Evolutionary conservation across 1,140 invertebrate genomes (phyloP).

Genomic region (Drosophila takahashii): DNA sequence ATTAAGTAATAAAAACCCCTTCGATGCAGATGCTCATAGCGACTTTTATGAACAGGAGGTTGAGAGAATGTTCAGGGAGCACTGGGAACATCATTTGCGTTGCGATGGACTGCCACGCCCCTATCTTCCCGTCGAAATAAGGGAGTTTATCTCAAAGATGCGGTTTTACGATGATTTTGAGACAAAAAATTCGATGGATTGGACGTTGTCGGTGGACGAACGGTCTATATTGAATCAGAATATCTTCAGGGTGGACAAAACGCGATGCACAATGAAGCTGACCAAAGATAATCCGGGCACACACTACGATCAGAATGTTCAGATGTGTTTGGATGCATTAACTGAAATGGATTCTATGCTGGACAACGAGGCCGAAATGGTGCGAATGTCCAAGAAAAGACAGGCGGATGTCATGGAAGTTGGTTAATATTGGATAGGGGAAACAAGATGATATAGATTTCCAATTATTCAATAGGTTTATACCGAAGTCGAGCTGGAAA

Average conservation of each 20-base stretch:
- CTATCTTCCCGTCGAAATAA: slow-evolving; percentile 59
- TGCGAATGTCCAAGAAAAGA: slow-evolving; percentile 1
- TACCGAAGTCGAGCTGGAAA: slow-evolving; percentile 41
- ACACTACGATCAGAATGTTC: slow-evolving; percentile 42
- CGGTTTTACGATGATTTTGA: slow-evolving; percentile 41
- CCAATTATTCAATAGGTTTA: slow-evolving; percentile 17
- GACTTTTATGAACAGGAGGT: slow-evolving; percentile 32
- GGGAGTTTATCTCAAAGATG: slow-evolving; percentile 53
- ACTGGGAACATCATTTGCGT: slow-evolving; percentile 58
- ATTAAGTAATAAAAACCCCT: not conserved
- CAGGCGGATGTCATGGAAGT: slow-evolving; percentile 55
- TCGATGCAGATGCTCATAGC: slow-evolving; percentile 15
- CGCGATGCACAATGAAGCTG: slow-evolving; percentile 9
- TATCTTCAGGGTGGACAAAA: slow-evolving; percentile 46
- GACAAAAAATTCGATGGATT: slow-evolving; percentile 43
- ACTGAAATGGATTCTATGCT: slow-evolving; percentile 55
- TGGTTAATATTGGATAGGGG: not conserved
- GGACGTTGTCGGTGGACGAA: slow-evolving; percentile 64
- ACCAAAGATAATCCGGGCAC: slow-evolving; percentile 31
- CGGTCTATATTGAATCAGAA: slow-evolving; percentile 61
- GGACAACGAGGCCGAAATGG: slow-evolving; percentile 55
- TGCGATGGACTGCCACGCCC: slow-evolving; percentile 70
- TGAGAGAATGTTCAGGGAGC: slow-evolving; percentile 5
- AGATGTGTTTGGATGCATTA: slow-evolving; percentile 38
- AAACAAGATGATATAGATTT: not conserved